Percentiles rank a stretch among this genome's conserved stretches.
These are phyloP conservation scores for Eupithecia pulchellata DNA, from an alignment of 2,888 invertebrate species.

Conservation along the genomic window DNA sequence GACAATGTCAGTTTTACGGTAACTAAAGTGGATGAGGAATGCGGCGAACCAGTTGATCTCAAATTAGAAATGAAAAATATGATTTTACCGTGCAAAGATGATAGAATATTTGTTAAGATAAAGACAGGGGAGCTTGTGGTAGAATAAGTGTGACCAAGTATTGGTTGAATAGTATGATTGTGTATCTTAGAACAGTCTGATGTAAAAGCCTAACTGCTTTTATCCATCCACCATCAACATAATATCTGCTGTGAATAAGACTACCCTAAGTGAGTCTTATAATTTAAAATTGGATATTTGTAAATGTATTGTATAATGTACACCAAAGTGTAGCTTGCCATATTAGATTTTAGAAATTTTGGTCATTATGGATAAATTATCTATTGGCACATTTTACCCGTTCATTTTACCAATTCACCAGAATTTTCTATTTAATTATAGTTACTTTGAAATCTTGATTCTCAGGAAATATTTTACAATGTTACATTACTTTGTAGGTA, in stretches of 20 bases:
- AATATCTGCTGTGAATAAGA: neutral
- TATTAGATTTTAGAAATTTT: slow-evolving; percentile 73
- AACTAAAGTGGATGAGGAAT: slow-evolving; percentile 76
- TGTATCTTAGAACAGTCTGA: neutral
- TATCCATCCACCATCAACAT: neutral
- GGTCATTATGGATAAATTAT: slow-evolving; percentile 54
- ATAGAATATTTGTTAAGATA: slow-evolving; percentile 75
- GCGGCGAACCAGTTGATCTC: slow-evolving; percentile 67
- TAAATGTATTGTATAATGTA: slow-evolving; percentile 58
- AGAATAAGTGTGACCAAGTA: slow-evolving; percentile 50
- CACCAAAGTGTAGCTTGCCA: slow-evolving; percentile 84
- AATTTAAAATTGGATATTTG: slow-evolving; percentile 8
- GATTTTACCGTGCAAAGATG: slow-evolving; percentile 60
- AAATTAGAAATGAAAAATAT: slow-evolving; percentile 68
- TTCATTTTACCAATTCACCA: neutral
- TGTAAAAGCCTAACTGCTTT: neutral
- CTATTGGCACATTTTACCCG: slow-evolving; percentile 7
- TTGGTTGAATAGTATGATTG: neutral
- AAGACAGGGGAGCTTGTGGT: slow-evolving; percentile 74
- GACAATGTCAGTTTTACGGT: slow-evolving; percentile 86
- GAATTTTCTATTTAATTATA: slow-evolving; percentile 1
- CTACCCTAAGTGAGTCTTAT: neutral
- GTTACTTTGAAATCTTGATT: neutral
- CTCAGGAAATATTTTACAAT: neutral
- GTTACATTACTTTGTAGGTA: slow-evolving; percentile 9